Evolutionary conservation across 2,888 invertebrate species (phyloP), one percentile per base, ranked within the genome.

Genomic region (Epsilonema sp.): DNA sequence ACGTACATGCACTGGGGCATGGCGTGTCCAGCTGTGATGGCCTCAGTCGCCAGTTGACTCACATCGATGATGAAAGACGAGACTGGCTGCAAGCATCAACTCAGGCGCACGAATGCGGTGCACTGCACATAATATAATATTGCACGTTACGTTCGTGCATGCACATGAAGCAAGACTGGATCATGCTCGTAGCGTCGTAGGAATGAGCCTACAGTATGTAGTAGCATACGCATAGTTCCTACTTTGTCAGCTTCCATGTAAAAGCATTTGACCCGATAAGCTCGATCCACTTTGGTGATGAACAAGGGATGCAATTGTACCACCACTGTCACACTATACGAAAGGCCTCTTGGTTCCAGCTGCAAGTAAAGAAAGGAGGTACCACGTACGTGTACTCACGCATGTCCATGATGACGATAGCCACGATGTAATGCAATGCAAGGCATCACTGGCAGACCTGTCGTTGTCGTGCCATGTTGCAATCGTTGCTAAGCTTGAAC

Each of bases 241-340:
- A 23, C 2, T 37, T 47, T 47, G 23, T 49, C 48, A 8, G 38
- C 40, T 41, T 50, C 50, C 50, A 50, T 48, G 39, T 50, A 50
- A 36, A 50, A 50, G 42, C 50, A 50, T 16, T 23, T 26, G n/a
- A 50, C 26, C 22, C 42, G 43, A 22, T 48, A 50, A 23, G 50
- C 50, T n/a, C 48, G 19, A 38, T 50, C 50, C 23, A 50, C 50
- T 26, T 49, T 45, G 19, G 50, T 50, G 19, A 50, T 45, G 40
- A 50, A 50, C 37, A 45, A n/a, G 11, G 50, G 50, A 40, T 50
- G 50, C 39, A 50, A 24, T 24, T 50, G 50, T 1, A 50, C 45
- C n/a, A 50, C 42, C 13, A 50, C 31, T 11, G 36, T 39, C 37
- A 50, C 25, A 1, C 16, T 24, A 37, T 50, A 50, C 23, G 31